Percentiles rank a stretch among this genome's conserved stretches.
These are phyloP conservation scores for Capra hircus DNA, from an alignment of 2,113 vertebrate species.

Conservation along the genomic window DNA sequence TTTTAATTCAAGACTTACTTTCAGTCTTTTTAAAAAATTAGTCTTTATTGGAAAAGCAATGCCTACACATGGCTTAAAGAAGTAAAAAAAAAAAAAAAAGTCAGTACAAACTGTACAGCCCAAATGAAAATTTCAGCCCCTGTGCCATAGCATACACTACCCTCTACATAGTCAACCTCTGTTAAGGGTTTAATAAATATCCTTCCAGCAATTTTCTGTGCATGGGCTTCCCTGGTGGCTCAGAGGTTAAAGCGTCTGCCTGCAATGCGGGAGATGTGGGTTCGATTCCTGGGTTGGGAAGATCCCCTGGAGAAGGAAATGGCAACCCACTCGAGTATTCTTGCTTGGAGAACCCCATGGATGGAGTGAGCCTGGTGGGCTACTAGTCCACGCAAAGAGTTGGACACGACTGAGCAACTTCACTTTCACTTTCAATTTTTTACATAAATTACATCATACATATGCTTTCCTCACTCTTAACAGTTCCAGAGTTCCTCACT, in stretches of 20 bases:
- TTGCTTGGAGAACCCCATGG: no score
- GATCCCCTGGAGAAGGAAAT: no score
- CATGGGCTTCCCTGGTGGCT: background rate
- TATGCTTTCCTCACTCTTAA: background rate
- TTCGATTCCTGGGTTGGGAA: no score
- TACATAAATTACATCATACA: background rate
- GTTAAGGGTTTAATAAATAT: slow-evolving; percentile 23
- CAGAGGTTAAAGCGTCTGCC: no score
- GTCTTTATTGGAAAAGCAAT: background rate
- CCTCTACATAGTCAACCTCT: background rate
- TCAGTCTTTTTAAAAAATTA: background rate
- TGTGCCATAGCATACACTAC: background rate
- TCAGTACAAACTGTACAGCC: background rate
- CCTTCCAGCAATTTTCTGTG: background rate
- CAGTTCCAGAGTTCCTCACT: background rate
- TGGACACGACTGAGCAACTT: no score
- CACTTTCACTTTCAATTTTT: background rate
- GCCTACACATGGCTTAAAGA: background rate
- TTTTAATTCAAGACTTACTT: background rate
- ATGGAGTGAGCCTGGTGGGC: no score
- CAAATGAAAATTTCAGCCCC: background rate
- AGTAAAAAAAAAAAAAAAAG: background rate
- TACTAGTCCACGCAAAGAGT: no score
- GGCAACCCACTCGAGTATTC: no score
- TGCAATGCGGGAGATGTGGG: no score